Evolutionary conservation across 2,888 invertebrate species (phyloP).

Genomic region (Rambutsinella grinnellia): DNA sequence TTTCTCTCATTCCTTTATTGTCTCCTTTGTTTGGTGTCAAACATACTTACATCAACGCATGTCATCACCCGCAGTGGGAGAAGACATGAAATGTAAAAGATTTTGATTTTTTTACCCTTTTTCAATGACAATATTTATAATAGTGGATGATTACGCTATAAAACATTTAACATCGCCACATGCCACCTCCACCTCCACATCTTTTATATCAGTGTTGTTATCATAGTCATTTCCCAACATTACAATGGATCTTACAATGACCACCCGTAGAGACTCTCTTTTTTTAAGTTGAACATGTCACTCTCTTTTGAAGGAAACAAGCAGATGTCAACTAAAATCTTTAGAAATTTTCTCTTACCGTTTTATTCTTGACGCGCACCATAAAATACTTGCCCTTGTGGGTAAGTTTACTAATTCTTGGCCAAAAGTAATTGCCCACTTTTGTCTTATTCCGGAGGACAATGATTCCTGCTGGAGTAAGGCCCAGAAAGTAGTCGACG

Average conservation of each 20-base stretch:
- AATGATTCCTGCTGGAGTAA: conserved; percentile 96
- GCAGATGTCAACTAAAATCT: background rate
- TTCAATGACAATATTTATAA: background rate
- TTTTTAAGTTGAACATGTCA: no score
- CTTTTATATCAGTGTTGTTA: background rate
- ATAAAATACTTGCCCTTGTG: conserved; percentile 97
- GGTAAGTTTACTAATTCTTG: conserved; percentile 95
- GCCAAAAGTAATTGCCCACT: conserved; percentile 98
- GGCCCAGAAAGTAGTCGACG: conserved; percentile 94
- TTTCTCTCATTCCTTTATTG: background rate
- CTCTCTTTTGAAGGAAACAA: background rate
- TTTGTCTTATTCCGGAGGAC: conserved; percentile 95
- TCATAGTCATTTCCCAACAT: conserved; percentile 11
- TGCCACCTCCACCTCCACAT: conserved; percentile 44
- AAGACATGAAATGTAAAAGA: background rate
- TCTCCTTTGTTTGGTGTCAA: background rate
- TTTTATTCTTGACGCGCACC: conserved; percentile 95
- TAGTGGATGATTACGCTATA: background rate
- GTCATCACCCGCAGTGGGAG: background rate
- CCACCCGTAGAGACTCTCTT: no score
- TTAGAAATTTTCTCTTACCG: conserved; percentile 79
- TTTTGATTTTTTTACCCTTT: background rate
- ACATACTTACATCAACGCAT: background rate
- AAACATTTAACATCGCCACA: conserved; percentile 20
- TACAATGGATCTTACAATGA: no score